Conservation (phyloP, 1,140 invertebrate species). For the Diabrotica virgifera region DNA sequence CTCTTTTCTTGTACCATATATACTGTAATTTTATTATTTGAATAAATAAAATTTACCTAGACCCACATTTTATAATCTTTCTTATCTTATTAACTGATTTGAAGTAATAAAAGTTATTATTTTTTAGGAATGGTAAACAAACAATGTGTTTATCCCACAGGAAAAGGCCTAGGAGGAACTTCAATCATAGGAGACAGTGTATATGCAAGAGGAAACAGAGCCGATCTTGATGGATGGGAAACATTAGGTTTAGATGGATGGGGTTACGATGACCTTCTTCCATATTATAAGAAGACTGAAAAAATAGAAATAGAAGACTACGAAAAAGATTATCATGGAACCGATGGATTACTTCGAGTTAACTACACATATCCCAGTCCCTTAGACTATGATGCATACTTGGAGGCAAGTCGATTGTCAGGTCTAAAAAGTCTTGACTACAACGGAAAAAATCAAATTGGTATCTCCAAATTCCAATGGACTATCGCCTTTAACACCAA, state of each 20-base stretch:
- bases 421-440: slow-evolving; percentile 57
- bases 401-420: slow-evolving; percentile 55
- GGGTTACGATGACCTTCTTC: slow-evolving; percentile 61
- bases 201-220: slow-evolving; percentile 59
- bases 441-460: slow-evolving; percentile 48
- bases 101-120: background rate
- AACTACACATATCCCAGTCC: background rate
- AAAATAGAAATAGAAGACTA: slow-evolving; percentile 11
- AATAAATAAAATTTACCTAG: too few relatives aligned
- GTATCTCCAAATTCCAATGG: slow-evolving; percentile 26
- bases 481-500: slow-evolving; percentile 44
- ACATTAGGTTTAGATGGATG: slow-evolving; percentile 59
- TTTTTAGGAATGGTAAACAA: slow-evolving; percentile 18
- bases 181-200: slow-evolving; percentile 64
- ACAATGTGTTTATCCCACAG: slow-evolving; percentile 44
- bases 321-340: background rate
- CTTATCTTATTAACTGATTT: too few relatives aligned
- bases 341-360: slow-evolving; percentile 12
- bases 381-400: slow-evolving; percentile 51
- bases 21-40: too few relatives aligned
- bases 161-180: slow-evolving; percentile 55
- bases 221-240: slow-evolving; percentile 66
- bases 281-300: slow-evolving; percentile 55
- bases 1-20: too few relatives aligned
- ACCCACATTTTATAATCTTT: too few relatives aligned